Conservation (phyloP, 2,888 invertebrate genomes). For the Oscheius myriophilus region DNA sequence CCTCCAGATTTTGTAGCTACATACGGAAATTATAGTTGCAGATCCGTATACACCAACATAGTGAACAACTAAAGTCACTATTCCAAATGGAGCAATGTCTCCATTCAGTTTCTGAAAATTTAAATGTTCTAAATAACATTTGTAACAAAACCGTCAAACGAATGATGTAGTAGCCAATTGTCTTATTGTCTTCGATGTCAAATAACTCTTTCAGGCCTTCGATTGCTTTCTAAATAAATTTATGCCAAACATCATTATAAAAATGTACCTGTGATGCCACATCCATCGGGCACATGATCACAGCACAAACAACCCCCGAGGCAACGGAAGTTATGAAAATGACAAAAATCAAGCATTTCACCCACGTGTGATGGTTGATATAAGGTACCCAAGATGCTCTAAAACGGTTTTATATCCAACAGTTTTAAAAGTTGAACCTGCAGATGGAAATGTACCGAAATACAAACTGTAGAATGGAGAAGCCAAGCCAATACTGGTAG, state of each 20-base stretch:
- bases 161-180: constrained; percentile 22
- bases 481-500: constrained; percentile 19
- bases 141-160: constrained; percentile 15
- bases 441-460: constrained; percentile 17
- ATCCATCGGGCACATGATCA: constrained; percentile 16
- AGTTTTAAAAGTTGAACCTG: background rate
- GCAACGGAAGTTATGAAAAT: background rate
- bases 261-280: constrained; percentile 8
- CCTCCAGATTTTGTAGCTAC: constrained; percentile 12
- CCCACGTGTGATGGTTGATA: background rate
- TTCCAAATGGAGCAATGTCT: constrained; percentile 8
- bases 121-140: background rate
- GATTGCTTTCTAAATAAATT: constrained; percentile 9
- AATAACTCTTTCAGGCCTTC: constrained; percentile 3
- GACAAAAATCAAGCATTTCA: background rate
- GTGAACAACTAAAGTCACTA: constrained; percentile 11
- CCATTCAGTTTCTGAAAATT: constrained; percentile 17
- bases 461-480: constrained; percentile 11
- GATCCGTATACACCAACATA: constrained; percentile 12
- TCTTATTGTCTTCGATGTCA: background rate
- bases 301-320: constrained; percentile 1
- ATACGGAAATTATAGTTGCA: background rate
- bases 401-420: no score
- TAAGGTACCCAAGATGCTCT: background rate
- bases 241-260: background rate